phyloP scores from a whole-genome alignment of 1,140 invertebrate genomes.

The Uloborus diversus region DNA sequence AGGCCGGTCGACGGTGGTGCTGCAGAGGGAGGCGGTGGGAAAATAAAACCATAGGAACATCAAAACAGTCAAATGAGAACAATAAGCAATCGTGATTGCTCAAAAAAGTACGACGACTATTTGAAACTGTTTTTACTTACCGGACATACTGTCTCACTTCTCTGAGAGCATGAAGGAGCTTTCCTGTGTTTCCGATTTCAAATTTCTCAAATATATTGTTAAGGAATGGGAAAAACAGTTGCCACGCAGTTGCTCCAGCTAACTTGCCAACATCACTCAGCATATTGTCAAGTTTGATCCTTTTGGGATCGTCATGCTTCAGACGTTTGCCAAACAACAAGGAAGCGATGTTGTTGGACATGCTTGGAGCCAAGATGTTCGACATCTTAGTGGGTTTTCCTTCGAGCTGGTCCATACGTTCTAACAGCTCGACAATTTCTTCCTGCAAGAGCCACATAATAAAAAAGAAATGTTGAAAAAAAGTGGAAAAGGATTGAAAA shows the following conservation, averaged over 20 bases:
- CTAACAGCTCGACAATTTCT: slow-evolving; percentile 23
- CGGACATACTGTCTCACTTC: background rate
- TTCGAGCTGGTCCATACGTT: background rate
- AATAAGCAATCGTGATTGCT: too few relatives aligned
- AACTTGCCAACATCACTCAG: slow-evolving; percentile 68
- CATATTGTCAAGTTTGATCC: slow-evolving; percentile 75
- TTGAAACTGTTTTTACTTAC: too few relatives aligned
- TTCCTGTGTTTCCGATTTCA: background rate
- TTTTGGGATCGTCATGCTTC: slow-evolving; percentile 69
- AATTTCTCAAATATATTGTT: slow-evolving; percentile 7
- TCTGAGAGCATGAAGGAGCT: background rate
- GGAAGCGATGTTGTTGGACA: slow-evolving; percentile 80
- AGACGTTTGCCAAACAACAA: slow-evolving; percentile 83
- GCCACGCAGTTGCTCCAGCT: background rate
- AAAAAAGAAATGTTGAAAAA: background rate
- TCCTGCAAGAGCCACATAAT: slow-evolving; percentile 31
- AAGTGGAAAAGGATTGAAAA: background rate
- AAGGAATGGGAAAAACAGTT: slow-evolving; percentile 34
- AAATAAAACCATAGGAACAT: too few relatives aligned
- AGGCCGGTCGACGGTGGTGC: too few relatives aligned
- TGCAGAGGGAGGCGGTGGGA: too few relatives aligned
- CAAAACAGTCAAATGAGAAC: too few relatives aligned
- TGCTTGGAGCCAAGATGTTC: slow-evolving; percentile 46
- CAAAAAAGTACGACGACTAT: too few relatives aligned
- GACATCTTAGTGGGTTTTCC: background rate